Evolutionary conservation across 2,888 invertebrate genomes (phyloP), one percentile per base, ranked within the genome.

Genomic region (Strigamia maritima): DNA sequence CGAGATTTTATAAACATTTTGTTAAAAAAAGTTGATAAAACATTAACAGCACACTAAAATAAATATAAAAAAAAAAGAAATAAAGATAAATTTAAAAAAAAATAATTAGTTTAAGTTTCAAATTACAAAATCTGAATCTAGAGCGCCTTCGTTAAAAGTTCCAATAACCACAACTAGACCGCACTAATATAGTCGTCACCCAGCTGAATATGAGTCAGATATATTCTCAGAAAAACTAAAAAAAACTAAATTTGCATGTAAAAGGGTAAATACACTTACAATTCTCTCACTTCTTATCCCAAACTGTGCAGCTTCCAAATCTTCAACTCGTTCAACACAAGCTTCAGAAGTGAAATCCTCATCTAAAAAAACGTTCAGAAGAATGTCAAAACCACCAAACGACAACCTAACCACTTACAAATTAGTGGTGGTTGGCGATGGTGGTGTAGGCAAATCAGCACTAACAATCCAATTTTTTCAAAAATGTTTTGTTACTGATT

Each of bases 401-500:
- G 86, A 86, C 76, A 87, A 88, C 82, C 83, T 88, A 76, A 85
- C 87, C 22, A 88, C 88, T 3, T 94, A 94, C 85, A 96, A 95
- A 86, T 86, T 96, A 84, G 96, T 96, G 81, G 96, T 97, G 81
- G 95, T 96, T 24, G 96, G 96, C 6, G 95, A 95, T 87, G 97
- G 96, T 81, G 96, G 96, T 82, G 96, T 97, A 79, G 96, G 96
- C 81, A 97, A 97, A 88, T 94, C 94, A 84, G 95, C 95, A n/a
- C 91, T 97, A 83, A 97, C 97, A n/a, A 96, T 95, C 85, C 94
- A 97, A 88, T 94, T 95, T 88, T 96, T 97, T 87, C 96, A 97
- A 87, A 95, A 95, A 86, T 89, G 95, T 84, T 97, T 97, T 86
- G 94, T 96, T 81, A 94, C 94, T 0, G 96, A 96, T 86, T 97